Evolutionary conservation across 2,113 vertebrate genomes (phyloP).

Genomic region (Silurus glanis): DNA sequence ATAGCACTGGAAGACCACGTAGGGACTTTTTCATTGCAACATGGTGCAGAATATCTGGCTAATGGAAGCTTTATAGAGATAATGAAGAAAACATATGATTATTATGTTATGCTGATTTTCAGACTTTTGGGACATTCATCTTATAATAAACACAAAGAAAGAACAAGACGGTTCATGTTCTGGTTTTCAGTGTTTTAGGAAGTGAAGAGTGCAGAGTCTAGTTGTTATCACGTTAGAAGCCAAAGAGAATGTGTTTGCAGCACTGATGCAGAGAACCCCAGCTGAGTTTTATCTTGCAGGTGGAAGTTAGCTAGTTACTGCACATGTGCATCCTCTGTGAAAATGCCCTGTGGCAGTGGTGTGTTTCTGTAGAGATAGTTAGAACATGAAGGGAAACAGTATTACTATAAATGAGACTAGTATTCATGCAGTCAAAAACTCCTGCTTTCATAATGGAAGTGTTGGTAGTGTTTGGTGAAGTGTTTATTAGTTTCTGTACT

Average conservation of each 20-base stretch:
- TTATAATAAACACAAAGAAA: not conserved
- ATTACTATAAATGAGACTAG: no score
- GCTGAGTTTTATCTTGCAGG: not conserved
- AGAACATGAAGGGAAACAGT: no score
- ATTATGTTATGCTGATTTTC: not conserved
- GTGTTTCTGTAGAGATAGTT: not conserved
- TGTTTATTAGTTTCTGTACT: slow-evolving; percentile 7
- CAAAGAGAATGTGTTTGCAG: not conserved
- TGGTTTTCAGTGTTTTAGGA: not conserved
- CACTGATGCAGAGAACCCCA: not conserved
- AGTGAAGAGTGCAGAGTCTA: not conserved
- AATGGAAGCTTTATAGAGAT: not conserved
- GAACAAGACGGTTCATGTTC: not conserved
- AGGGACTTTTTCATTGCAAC: not conserved
- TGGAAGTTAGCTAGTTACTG: not conserved
- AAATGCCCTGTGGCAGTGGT: not conserved
- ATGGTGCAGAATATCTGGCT: not conserved
- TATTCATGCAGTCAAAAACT: not conserved
- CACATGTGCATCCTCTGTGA: not conserved
- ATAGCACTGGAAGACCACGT: not conserved
- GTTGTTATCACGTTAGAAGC: not conserved
- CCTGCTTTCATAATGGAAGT: not conserved
- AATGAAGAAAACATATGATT: not conserved
- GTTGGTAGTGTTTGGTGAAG: not conserved
- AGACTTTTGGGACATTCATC: not conserved